phyloP scores from a whole-genome alignment of 37 sponge, comb jelly and placozoan genomes.

The Oopsacas minuta region DNA sequence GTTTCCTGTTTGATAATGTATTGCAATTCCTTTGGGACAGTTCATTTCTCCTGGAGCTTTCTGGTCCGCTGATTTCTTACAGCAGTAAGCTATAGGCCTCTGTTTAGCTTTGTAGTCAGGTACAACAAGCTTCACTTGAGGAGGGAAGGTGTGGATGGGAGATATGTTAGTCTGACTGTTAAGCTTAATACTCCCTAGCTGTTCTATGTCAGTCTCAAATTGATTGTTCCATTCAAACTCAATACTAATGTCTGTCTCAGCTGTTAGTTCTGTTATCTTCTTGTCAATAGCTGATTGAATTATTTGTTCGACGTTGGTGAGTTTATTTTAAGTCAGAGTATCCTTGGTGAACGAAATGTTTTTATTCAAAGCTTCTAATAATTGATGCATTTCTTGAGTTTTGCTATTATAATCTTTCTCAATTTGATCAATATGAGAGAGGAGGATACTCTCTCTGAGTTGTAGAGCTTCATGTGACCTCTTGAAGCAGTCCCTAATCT shows the following conservation, averaged over 20 bases:
- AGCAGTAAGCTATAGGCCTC: background rate
- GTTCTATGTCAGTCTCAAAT: slow-evolving; percentile 17
- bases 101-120: slow-evolving; percentile 9
- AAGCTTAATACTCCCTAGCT: slow-evolving; percentile 16
- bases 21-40: background rate
- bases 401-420: background rate
- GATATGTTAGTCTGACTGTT: background rate
- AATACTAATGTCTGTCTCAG: background rate
- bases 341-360: background rate
- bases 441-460: background rate
- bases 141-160: background rate
- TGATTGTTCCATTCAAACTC: background rate
- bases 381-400: background rate
- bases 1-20: background rate
- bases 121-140: slow-evolving; percentile 1
- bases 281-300: background rate
- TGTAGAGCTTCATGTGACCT: background rate
- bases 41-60: slow-evolving; percentile 8
- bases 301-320: background rate
- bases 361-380: background rate
- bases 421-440: background rate
- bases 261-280: background rate
- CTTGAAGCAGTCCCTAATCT: background rate
- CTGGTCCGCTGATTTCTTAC: background rate
- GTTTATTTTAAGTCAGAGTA: background rate